Percentiles rank a stretch among this genome's conserved stretches.
Conservation (phyloP, 1,140 invertebrate genomes). For the Phymastichus coffea region DNA sequence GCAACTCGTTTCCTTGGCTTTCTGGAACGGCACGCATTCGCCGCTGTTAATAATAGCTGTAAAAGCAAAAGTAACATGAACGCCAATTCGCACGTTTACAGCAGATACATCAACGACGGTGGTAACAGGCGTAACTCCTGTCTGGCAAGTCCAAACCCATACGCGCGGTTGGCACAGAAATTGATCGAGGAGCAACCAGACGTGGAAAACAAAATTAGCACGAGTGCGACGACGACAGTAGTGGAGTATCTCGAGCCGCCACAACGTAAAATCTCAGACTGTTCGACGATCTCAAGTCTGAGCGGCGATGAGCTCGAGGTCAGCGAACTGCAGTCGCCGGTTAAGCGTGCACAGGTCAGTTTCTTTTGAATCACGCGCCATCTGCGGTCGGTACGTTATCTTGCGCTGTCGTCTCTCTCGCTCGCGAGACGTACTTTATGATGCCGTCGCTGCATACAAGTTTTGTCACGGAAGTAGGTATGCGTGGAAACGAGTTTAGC, state of each 20-base stretch:
- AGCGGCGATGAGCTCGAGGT: conserved; percentile 70
- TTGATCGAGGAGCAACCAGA: conserved; percentile 14
- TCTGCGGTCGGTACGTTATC: too few relatives aligned
- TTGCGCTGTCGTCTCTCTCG: too few relatives aligned
- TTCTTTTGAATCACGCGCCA: too few relatives aligned
- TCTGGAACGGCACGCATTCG: too few relatives aligned
- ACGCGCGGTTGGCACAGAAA: conserved; percentile 29
- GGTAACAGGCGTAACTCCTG: conserved; percentile 46
- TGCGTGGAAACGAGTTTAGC: too few relatives aligned
- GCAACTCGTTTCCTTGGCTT: too few relatives aligned
- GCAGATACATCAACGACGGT: conserved; percentile 21
- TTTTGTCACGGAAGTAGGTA: too few relatives aligned
- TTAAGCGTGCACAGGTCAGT: conserved; percentile 52
- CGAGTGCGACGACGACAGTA: neutral
- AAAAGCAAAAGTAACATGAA: too few relatives aligned
- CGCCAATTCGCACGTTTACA: neutral
- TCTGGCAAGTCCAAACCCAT: conserved; percentile 37
- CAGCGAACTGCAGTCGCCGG: conserved; percentile 45
- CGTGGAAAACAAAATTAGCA: conserved; percentile 24
- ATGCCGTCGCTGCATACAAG: too few relatives aligned
- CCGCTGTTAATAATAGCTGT: neutral
- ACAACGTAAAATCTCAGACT: conserved; percentile 64
- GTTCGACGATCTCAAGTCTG: conserved; percentile 63
- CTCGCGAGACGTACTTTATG: too few relatives aligned
- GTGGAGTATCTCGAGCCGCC: conserved; percentile 55